Evolutionary conservation across 2,888 invertebrate genomes (phyloP), one percentile per base, ranked within the genome.

Genomic region (Argyra leucocephala): DNA sequence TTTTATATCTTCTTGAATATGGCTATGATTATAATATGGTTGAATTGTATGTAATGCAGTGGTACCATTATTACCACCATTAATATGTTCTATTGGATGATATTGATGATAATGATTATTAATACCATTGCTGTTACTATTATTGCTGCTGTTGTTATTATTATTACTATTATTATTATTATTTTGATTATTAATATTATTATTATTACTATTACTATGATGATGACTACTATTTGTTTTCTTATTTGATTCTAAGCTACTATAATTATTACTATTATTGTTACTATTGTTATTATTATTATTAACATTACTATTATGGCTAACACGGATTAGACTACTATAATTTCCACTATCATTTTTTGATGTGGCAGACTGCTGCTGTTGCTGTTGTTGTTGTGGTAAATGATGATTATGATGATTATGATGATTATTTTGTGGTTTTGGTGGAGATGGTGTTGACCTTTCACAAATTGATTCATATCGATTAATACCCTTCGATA

Each of bases 401-500:
- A 48, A 48, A 48, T 48, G 9, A n/a, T 48, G 48, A 48, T 48
- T n/a, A n/a, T 48, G 48, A 48, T 48, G n/a, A 48, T 48, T 15
- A 18, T 48, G 48, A n/a, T 48, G 48, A 61, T 26, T 26, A 63
- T 67, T 69, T 66, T 69, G 69, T 65, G 78, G 75, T 69, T 79
- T 71, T n/a, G 76, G 76, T 71, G 73, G 81, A 73, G 75, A 80
- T 59, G 59, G 23, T 59, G 22, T 22, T 23, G 23, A 18, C 23
- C 15, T 21, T 78, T 79, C 82, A 48, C 81, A 81, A 57, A 82
- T 82, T 59, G 73, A 82, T 73, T 74, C 82, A 76, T 73, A 82
- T 70, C 72, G 80, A 72, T 76, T 81, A 78, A 72, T 77, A 74
- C 86, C 90, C 77, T 92, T 91, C 6, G 95, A 93, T 31, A 93